Evolutionary conservation across 2,888 invertebrate genomes (phyloP), one percentile per base, ranked within the genome.

Genomic region (Eupithecia subumbrata): DNA sequence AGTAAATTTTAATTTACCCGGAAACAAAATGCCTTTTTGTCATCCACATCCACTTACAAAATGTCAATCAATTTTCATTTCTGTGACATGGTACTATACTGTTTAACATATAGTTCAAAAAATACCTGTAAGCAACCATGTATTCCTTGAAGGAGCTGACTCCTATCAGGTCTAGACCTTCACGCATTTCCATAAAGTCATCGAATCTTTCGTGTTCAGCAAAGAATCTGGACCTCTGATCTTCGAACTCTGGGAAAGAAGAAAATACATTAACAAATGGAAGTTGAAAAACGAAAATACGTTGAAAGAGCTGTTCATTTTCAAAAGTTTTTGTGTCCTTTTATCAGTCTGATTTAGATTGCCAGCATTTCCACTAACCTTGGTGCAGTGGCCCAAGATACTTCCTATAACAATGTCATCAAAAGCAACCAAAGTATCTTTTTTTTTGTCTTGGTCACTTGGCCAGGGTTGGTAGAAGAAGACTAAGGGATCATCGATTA

Each of bases 101-200:
- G 2, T 60, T 0, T 2, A 25, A 60, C 0, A 56, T 5, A 12
- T 22, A 8, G 8, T 56, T 22, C 9, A 12, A 11, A 60, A 56
- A 68, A 18, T 86, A 95, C 95, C 95, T 94, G 86, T 95, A 95
- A 70, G 95, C 95, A 22, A 95, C 95, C 92, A 95, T 95, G 80
- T 95, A 95, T 86, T 96, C 95, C 80, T 95, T 95, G 83, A 96
- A 96, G 8, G 94, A 94, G 79, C 93, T 93, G 79, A 96, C 96
- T 83, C 96, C 96, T 18, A 96, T 96, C 30, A 98, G 94, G 86
- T 97, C 97, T 79, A 98, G 93, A 0, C 97, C 97, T 87, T 98
- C 97, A 2, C 97, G 93, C 95, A 97, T 97, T 91, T 98, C 97
- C 97, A 97, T 97, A 89, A 97, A 98, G 89, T 98, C 97, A 85